Conservation (phyloP, 2,113 vertebrate genomes). For the Verasper variegatus region DNA sequence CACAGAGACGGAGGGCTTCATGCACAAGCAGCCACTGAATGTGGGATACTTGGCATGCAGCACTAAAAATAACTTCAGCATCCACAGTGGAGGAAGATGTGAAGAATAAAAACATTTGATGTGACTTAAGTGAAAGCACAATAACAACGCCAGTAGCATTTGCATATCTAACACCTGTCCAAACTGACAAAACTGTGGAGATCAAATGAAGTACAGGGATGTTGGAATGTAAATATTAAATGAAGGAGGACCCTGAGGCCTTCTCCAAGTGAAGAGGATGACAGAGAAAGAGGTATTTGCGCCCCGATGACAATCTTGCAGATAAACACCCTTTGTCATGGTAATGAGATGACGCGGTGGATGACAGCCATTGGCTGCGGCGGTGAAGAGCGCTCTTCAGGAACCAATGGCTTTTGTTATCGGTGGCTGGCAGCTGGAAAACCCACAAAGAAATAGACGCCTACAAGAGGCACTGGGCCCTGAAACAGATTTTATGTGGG, state of each 20-base stretch:
- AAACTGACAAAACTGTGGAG: slow-evolving; percentile 64
- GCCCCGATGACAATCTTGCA: slow-evolving; percentile 65
- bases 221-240: slow-evolving; percentile 75
- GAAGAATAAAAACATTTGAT: slow-evolving; percentile 54
- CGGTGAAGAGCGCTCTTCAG: slow-evolving; percentile 66
- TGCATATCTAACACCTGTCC: slow-evolving; percentile 71
- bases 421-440: slow-evolving; percentile 77
- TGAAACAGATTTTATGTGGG: slow-evolving; percentile 70
- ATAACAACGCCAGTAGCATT: slow-evolving; percentile 38
- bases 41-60: slow-evolving; percentile 36
- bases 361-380: slow-evolving; percentile 77
- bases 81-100: slow-evolving; percentile 17
- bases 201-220: slow-evolving; percentile 49
- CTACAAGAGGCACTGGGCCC: slow-evolving; percentile 66
- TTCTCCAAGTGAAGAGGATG: slow-evolving; percentile 59
- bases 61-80: slow-evolving; percentile 46
- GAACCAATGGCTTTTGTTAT: slow-evolving; percentile 78
- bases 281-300: slow-evolving; percentile 63
- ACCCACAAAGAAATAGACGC: slow-evolving; percentile 72
- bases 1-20: slow-evolving; percentile 13
- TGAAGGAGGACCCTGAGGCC: slow-evolving; percentile 24
- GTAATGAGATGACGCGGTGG: slow-evolving; percentile 64
- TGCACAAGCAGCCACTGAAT: slow-evolving; percentile 45
- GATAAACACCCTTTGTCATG: slow-evolving; percentile 81
- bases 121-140: slow-evolving; percentile 57